Evolutionary conservation across 1,140 invertebrate genomes (phyloP).

Genomic region (Lamellibrachia luymesi): DNA sequence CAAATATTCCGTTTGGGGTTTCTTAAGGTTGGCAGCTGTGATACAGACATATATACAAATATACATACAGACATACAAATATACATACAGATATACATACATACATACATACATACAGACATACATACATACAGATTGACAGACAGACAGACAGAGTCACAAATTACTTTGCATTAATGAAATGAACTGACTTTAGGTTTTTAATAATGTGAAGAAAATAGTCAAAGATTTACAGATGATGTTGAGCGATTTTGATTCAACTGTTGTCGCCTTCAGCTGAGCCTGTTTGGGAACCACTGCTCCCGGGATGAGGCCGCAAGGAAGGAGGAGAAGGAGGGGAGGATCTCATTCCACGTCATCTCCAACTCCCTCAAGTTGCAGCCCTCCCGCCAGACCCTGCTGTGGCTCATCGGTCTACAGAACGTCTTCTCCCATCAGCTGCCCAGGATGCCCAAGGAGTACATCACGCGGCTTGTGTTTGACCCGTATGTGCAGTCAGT

Average conservation of each 20-base stretch:
- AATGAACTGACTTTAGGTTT: too few relatives aligned
- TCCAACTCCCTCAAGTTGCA: slow-evolving; percentile 86
- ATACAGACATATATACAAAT: too few relatives aligned
- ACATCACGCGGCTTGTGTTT: slow-evolving; percentile 94
- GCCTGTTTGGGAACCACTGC: slow-evolving; percentile 53
- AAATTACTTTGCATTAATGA: too few relatives aligned
- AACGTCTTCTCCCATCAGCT: slow-evolving; percentile 95
- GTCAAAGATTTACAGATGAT: not conserved
- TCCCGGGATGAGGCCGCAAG: slow-evolving; percentile 89
- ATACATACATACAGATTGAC: too few relatives aligned
- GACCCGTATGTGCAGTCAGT: slow-evolving; percentile 73
- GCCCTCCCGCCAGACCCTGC: slow-evolving; percentile 74
- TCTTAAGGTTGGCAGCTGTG: too few relatives aligned
- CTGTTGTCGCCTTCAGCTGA: slow-evolving; percentile 28
- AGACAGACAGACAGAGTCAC: too few relatives aligned
- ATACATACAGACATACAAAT: too few relatives aligned
- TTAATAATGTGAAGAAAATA: too few relatives aligned
- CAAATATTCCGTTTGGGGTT: too few relatives aligned
- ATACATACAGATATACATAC: too few relatives aligned
- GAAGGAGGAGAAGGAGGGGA: slow-evolving; percentile 80
- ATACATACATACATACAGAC: too few relatives aligned
- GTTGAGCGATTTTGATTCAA: not conserved
- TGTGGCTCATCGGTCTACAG: slow-evolving; percentile 78
- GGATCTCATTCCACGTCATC: slow-evolving; percentile 91
- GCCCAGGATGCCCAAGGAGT: slow-evolving; percentile 96